These are phyloP conservation scores for Brotula barbata DNA, from an alignment of 2,797 vertebrate genomes.

Conservation along the genomic window DNA sequence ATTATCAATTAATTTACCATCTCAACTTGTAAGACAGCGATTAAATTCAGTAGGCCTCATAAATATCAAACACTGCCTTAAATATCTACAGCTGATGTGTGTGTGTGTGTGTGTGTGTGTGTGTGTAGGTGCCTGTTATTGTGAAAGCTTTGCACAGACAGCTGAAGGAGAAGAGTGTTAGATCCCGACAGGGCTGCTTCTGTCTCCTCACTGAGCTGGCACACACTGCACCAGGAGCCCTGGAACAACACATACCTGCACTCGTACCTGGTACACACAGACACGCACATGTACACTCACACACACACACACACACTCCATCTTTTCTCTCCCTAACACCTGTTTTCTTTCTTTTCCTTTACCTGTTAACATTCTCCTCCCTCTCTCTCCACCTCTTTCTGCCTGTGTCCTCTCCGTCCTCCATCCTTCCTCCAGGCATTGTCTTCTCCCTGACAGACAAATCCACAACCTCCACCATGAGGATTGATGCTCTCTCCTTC, in stretches of 20 bases:
- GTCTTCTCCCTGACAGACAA: slow-evolving; percentile 89
- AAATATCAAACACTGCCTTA: too few relatives aligned
- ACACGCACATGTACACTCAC: slow-evolving; percentile 4
- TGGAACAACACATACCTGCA: slow-evolving; percentile 86
- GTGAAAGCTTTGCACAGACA: slow-evolving; percentile 90
- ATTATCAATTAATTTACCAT: too few relatives aligned
- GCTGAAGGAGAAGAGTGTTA: slow-evolving; percentile 88
- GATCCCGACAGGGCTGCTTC: slow-evolving; percentile 91
- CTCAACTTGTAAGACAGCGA: too few relatives aligned
- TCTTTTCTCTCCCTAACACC: neutral
- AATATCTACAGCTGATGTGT: too few relatives aligned
- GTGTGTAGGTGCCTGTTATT: slow-evolving; percentile 83
- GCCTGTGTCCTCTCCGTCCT: neutral
- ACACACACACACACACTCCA: slow-evolving; percentile 6
- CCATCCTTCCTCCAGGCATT: slow-evolving; percentile 75
- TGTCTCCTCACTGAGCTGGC: slow-evolving; percentile 87
- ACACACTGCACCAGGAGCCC: slow-evolving; percentile 83
- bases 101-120: slow-evolving; percentile 17
- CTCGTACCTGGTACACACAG: slow-evolving; percentile 85
- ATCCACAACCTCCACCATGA: slow-evolving; percentile 90
- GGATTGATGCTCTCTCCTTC: slow-evolving; percentile 89
- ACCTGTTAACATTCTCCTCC: too few relatives aligned
- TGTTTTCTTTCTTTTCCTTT: neutral
- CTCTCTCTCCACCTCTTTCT: neutral
- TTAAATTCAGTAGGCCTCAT: too few relatives aligned